Conservation (phyloP, 2,797 vertebrate species). For the Novumbra hubbsi region DNA sequence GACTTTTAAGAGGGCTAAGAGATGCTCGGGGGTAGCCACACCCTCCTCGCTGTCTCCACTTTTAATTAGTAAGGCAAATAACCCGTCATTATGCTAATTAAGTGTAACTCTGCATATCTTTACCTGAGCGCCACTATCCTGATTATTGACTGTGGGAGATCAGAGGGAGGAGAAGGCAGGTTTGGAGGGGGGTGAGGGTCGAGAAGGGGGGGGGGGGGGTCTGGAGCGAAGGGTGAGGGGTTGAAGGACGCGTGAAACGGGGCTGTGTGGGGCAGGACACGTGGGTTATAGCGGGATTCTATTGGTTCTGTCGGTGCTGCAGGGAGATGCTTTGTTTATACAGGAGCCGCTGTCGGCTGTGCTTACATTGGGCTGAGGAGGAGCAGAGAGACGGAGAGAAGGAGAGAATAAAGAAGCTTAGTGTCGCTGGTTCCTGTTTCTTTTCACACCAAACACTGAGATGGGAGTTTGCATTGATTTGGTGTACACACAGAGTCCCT, state of each 20-base stretch:
- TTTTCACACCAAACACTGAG: not conserved
- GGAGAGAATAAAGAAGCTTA: not conserved
- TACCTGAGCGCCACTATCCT: slow-evolving; percentile 61
- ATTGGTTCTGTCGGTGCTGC: no score
- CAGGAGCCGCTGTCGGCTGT: no score
- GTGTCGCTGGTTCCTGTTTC: not conserved
- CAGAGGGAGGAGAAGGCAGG: not conserved
- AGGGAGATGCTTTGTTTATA: no score
- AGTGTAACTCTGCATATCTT: slow-evolving; percentile 69
- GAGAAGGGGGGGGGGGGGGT: no score
- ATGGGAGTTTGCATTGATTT: not conserved
- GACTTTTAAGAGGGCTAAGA: slow-evolving; percentile 71
- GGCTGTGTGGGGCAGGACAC: no score
- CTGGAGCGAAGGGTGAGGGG: no score
- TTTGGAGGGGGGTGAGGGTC: not conserved
- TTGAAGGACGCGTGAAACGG: no score
- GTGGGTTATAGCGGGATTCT: no score
- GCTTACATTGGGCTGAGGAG: no score
- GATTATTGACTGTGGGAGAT: slow-evolving; percentile 45
- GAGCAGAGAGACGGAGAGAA: not conserved
- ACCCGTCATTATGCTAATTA: slow-evolving; percentile 73
- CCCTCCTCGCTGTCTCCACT: slow-evolving; percentile 43
- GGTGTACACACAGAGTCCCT: not conserved
- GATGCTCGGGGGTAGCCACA: slow-evolving; percentile 67
- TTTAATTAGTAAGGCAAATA: slow-evolving; percentile 76